Percentiles rank a stretch among this genome's conserved stretches.
Evolutionary conservation across 92 coral and sea anemone species (phyloP).

Genomic region (Zoanthus sansibaricus): DNA sequence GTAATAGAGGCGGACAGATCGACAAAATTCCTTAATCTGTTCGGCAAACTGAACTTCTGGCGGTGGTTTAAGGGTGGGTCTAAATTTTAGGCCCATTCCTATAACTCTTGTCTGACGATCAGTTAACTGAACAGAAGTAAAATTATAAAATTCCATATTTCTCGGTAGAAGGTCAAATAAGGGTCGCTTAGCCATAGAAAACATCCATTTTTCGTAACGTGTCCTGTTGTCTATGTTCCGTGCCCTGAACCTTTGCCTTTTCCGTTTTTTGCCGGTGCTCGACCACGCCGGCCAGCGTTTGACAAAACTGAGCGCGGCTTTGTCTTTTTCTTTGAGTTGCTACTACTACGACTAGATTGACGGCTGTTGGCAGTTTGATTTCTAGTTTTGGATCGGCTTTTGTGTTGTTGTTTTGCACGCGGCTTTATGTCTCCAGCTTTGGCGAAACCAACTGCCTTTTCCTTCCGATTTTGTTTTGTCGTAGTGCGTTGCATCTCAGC

Average conservation of each 20-base stretch:
- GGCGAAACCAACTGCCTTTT: background rate
- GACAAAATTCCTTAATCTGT: background rate
- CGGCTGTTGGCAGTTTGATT: slow-evolving; percentile 16
- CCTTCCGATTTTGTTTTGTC: background rate
- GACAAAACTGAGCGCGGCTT: no score
- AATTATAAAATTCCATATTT: slow-evolving; percentile 56
- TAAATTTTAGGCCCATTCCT: slow-evolving; percentile 44
- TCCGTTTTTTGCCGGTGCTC: no score
- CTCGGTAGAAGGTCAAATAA: slow-evolving; percentile 42
- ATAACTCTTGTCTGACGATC: slow-evolving; percentile 39
- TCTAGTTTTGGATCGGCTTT: background rate
- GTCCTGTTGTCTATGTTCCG: no score
- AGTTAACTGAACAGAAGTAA: slow-evolving; percentile 37
- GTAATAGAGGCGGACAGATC: background rate
- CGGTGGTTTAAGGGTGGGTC: slow-evolving; percentile 41
- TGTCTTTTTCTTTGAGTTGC: background rate
- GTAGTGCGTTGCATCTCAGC: slow-evolving; percentile 43
- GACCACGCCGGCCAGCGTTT: background rate
- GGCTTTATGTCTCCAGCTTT: background rate
- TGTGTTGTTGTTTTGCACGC: background rate
- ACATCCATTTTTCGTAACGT: no score
- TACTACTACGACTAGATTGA: background rate
- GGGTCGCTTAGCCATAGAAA: slow-evolving; percentile 27
- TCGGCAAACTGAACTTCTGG: background rate
- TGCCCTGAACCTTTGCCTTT: no score